phyloP scores from a whole-genome alignment of 2,113 vertebrate species.

The Cryptotis parvus region DNA sequence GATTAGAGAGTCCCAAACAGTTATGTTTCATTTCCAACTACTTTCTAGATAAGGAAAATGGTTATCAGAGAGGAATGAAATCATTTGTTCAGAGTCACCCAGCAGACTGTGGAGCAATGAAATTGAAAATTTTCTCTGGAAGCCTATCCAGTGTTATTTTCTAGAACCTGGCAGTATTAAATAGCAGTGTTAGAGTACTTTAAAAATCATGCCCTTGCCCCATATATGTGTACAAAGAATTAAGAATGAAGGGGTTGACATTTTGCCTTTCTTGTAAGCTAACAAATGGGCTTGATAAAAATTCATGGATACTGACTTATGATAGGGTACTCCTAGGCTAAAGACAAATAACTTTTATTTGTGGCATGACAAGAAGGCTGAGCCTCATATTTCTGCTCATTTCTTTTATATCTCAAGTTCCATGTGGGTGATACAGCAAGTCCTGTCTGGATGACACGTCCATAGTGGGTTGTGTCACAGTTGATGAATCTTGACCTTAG shows the following conservation, averaged over 20 bases:
- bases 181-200: neutral
- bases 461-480: neutral
- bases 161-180: neutral
- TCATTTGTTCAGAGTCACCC: neutral
- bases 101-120: neutral
- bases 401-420: neutral
- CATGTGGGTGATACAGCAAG: neutral
- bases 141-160: neutral
- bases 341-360: neutral
- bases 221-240: neutral
- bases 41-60: neutral
- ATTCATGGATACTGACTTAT: neutral
- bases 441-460: neutral
- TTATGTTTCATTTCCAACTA: neutral
- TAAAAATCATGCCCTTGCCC: neutral
- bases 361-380: neutral
- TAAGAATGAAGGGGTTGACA: neutral
- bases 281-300: neutral
- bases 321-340: neutral
- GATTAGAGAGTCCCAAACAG: neutral
- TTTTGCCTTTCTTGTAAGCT: neutral
- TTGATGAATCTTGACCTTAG: neutral
- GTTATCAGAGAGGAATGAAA: neutral
- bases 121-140: neutral
- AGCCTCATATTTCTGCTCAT: neutral